Percentiles rank a stretch among this genome's conserved stretches.
Evolutionary conservation across 2,113 vertebrate species (phyloP).

Genomic region (Urocolius indicus): DNA sequence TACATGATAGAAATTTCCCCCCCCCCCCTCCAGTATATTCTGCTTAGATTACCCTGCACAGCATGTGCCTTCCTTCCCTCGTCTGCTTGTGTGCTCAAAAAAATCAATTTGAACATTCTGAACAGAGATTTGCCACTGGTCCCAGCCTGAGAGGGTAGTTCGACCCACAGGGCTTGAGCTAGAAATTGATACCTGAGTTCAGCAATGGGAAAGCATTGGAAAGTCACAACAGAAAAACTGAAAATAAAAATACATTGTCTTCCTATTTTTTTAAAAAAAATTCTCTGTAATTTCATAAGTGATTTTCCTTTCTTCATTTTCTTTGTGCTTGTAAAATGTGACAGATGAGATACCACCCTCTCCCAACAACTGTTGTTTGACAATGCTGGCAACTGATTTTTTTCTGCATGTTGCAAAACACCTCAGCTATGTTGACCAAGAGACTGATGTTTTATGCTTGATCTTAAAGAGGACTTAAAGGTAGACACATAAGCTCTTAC

Average conservation of each 20-base stretch:
- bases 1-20: not conserved
- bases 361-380: not conserved
- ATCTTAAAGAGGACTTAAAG: not conserved
- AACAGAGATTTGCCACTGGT: not conserved
- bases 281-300: not conserved
- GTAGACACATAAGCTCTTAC: not conserved
- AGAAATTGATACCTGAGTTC: slow-evolving; percentile 14
- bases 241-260: not conserved
- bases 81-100: slow-evolving; percentile 19
- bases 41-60: slow-evolving; percentile 1
- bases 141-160: not conserved
- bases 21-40: not conserved
- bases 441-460: not conserved
- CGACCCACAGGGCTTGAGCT: not conserved
- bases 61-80: not conserved
- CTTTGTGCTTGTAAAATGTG: not conserved
- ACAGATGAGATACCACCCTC: not conserved
- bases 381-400: not conserved
- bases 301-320: not conserved
- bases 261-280: not conserved
- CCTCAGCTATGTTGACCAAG: not conserved
- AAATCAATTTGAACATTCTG: slow-evolving; percentile 6
- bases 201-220: not conserved
- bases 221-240: slow-evolving; percentile 30
- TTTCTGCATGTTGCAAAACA: not conserved